phyloP scores from a whole-genome alignment of 1,140 invertebrate species.

The Helicoverpa armigera region DNA sequence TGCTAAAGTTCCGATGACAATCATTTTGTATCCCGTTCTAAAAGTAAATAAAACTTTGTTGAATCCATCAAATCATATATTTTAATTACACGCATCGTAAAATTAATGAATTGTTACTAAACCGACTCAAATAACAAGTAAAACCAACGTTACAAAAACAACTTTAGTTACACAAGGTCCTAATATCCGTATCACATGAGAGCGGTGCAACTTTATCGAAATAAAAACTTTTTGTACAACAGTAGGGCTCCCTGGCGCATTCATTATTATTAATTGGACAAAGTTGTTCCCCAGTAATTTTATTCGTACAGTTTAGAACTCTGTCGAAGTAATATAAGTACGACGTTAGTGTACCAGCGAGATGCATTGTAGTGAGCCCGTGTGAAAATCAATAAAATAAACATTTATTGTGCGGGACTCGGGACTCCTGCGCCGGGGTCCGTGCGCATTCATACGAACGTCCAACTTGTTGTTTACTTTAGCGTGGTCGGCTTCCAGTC shows the following conservation, averaged over 20 bases:
- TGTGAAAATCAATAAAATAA: constrained; percentile 86
- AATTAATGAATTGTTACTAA: constrained; percentile 77
- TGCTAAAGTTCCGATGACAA: background rate
- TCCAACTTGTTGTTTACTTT: constrained; percentile 41
- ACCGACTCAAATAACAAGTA: constrained; percentile 67
- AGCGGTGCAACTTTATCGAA: constrained; percentile 75
- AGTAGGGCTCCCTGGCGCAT: constrained; percentile 71
- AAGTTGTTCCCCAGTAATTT: constrained; percentile 75
- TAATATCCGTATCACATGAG: constrained; percentile 64
- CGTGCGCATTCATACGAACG: constrained; percentile 54
- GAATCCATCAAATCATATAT: constrained; percentile 50
- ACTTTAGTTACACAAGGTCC: constrained; percentile 67
- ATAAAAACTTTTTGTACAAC: constrained; percentile 75
- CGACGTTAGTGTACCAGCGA: constrained; percentile 56
- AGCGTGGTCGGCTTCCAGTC: background rate
- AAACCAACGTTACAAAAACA: constrained; percentile 50
- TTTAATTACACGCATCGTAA: constrained; percentile 78
- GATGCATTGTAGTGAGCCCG: constrained; percentile 73
- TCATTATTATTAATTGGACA: constrained; percentile 80
- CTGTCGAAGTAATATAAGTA: constrained; percentile 66
- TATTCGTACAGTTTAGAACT: constrained; percentile 71
- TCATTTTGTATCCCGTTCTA: background rate
- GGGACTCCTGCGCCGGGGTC: constrained; percentile 59
- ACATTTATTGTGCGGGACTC: constrained; percentile 77
- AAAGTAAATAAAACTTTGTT: constrained; percentile 29